Percentiles rank a stretch among this genome's conserved stretches.
phyloP scores from a whole-genome alignment of 92 coral and sea anemone species.

The Galaxea fascicularis region DNA sequence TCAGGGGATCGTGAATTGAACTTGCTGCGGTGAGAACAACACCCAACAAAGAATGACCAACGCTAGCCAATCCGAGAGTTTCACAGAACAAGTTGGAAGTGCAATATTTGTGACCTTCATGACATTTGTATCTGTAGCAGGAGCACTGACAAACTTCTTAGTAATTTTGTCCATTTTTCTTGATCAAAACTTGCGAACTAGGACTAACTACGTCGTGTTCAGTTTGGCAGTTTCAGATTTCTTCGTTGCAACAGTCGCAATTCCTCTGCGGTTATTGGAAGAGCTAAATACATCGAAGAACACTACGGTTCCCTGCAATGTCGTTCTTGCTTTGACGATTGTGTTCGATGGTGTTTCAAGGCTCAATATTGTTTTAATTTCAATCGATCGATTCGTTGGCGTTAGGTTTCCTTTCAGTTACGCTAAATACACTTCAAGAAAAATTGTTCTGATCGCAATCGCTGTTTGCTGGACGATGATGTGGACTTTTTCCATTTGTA shows the following conservation, averaged over 20 bases:
- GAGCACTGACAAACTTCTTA: constrained; percentile 33
- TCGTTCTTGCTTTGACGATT: constrained; percentile 32
- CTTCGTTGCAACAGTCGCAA: constrained; percentile 34
- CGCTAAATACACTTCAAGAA: constrained; percentile 1
- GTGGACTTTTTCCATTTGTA: constrained; percentile 29
- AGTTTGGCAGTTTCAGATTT: constrained; percentile 50
- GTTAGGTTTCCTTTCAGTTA: constrained; percentile 49
- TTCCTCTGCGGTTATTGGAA: constrained; percentile 42
- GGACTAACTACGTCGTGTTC: constrained; percentile 32
- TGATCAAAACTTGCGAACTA: constrained; percentile 34
- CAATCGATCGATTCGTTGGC: constrained; percentile 40
- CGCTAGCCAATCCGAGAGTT: not conserved
- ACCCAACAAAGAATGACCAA: not conserved
- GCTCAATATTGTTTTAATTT: constrained; percentile 33
- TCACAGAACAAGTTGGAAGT: not conserved
- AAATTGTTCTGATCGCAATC: not conserved
- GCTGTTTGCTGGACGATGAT: constrained; percentile 17
- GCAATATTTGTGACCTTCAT: not conserved
- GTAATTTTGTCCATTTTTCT: constrained; percentile 30
- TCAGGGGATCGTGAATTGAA: not conserved
- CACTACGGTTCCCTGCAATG: constrained; percentile 1
- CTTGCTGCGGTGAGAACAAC: not conserved
- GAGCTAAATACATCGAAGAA: not conserved
- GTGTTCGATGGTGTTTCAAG: constrained; percentile 52
- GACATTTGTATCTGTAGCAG: constrained; percentile 22